These are phyloP conservation scores for Noctua janthe DNA, from an alignment of 2,888 invertebrate species.

Conservation along the genomic window DNA sequence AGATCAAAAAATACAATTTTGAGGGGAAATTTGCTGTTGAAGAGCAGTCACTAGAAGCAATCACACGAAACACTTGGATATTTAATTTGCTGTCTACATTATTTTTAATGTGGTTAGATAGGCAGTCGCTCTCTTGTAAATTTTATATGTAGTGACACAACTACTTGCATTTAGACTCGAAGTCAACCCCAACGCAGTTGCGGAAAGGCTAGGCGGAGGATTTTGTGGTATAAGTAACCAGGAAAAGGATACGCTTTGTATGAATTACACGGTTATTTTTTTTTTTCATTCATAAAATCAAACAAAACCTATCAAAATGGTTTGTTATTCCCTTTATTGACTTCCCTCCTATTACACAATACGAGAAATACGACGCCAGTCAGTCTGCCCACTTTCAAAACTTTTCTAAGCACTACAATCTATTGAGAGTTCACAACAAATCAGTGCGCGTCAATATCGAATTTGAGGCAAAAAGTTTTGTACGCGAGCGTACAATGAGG, in stretches of 20 bases:
- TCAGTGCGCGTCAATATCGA: slow-evolving; percentile 74
- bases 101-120: neutral
- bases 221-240: neutral
- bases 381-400: slow-evolving; percentile 51
- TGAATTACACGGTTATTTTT: slow-evolving; percentile 8
- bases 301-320: slow-evolving; percentile 46
- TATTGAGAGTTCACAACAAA: slow-evolving; percentile 67
- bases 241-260: slow-evolving; percentile 25
- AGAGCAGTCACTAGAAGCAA: neutral
- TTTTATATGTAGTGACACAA: neutral
- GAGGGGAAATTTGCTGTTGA: neutral
- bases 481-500: slow-evolving; percentile 86
- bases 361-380: slow-evolving; percentile 63
- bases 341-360: slow-evolving; percentile 47
- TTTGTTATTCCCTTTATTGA: slow-evolving; percentile 33
- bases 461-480: slow-evolving; percentile 83
- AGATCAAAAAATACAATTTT: neutral
- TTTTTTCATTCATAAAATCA: slow-evolving; percentile 28
- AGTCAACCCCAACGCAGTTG: neutral
- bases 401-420: slow-evolving; percentile 64
- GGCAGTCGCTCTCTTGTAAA: neutral
- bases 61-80: neutral
- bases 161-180: neutral
- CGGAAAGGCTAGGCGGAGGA: neutral
- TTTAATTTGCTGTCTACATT: neutral